Evolutionary conservation across 1,140 invertebrate genomes (phyloP).

Genomic region (Drosophila oshimai): DNA sequence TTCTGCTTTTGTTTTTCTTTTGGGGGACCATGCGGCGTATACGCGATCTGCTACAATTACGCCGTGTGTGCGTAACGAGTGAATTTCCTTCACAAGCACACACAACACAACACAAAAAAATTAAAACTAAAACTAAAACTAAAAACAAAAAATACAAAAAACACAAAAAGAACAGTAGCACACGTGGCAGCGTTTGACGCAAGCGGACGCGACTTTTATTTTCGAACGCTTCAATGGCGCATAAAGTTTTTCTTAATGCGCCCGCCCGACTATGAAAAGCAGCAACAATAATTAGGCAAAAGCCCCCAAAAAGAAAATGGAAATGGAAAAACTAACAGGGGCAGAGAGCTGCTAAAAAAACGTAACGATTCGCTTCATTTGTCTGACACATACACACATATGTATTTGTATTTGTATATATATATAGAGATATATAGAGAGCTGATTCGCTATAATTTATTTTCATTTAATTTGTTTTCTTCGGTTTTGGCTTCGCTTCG

Average conservation of each 20-base stretch:
- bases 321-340: conserved; percentile 19
- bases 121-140: background rate
- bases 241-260: conserved; percentile 79
- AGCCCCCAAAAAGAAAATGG: conserved; percentile 16
- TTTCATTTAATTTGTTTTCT: conserved; percentile 39
- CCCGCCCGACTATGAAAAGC: conserved; percentile 74
- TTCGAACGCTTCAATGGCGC: conserved; percentile 79
- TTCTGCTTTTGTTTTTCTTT: conserved; percentile 2
- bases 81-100: conserved; percentile 28
- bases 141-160: background rate
- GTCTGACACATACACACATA: conserved; percentile 32
- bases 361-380: conserved; percentile 74
- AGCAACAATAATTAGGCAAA: conserved; percentile 78
- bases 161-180: background rate
- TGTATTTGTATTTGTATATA: conserved; percentile 6
- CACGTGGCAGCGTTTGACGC: conserved; percentile 62
- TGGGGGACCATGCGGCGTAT: conserved; percentile 52
- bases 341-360: conserved; percentile 41
- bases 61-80: conserved; percentile 42
- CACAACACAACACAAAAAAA: conserved; percentile 19
- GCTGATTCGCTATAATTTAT: conserved; percentile 38
- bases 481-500: conserved; percentile 2
- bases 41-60: conserved; percentile 68
- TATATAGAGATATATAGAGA: background rate
- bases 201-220: conserved; percentile 77